These are phyloP conservation scores for Cataglyphis rosenhaueri DNA, from an alignment of 2,888 invertebrate genomes.

Conservation along the genomic window DNA sequence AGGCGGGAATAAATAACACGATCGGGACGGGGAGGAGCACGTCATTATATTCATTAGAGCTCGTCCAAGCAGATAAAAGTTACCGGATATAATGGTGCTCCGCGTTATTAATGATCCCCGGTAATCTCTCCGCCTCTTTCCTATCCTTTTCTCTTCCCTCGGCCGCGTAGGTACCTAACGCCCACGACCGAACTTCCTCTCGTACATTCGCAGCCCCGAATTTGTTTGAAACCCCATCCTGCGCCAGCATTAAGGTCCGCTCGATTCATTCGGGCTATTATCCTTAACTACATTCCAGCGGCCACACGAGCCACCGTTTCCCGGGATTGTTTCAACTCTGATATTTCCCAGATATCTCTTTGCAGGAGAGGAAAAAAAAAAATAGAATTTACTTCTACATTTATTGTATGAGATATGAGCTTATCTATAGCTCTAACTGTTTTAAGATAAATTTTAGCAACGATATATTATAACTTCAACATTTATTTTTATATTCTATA, in stretches of 20 bases:
- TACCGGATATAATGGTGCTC: slow-evolving; percentile 75
- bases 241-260: slow-evolving; percentile 69
- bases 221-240: slow-evolving; percentile 71
- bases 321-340: slow-evolving; percentile 58
- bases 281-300: slow-evolving; percentile 71
- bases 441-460: background rate
- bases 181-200: slow-evolving; percentile 65
- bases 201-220: slow-evolving; percentile 71
- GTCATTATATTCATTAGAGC: slow-evolving; percentile 78
- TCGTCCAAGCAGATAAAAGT: slow-evolving; percentile 78
- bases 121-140: slow-evolving; percentile 70
- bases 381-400: slow-evolving; percentile 9
- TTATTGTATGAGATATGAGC: background rate
- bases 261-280: slow-evolving; percentile 74
- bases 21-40: slow-evolving; percentile 65
- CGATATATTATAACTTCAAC: background rate
- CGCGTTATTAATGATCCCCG: slow-evolving; percentile 73
- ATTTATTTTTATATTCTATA: background rate
- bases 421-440: background rate
- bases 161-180: slow-evolving; percentile 51
- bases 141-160: slow-evolving; percentile 50
- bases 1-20: slow-evolving; percentile 62
- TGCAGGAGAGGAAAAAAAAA: background rate
- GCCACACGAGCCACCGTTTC: slow-evolving; percentile 68
- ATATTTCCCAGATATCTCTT: slow-evolving; percentile 45